Evolutionary conservation across 2,797 vertebrate genomes (phyloP), one percentile per base, ranked within the genome.

Genomic region (Menidia menidia): DNA sequence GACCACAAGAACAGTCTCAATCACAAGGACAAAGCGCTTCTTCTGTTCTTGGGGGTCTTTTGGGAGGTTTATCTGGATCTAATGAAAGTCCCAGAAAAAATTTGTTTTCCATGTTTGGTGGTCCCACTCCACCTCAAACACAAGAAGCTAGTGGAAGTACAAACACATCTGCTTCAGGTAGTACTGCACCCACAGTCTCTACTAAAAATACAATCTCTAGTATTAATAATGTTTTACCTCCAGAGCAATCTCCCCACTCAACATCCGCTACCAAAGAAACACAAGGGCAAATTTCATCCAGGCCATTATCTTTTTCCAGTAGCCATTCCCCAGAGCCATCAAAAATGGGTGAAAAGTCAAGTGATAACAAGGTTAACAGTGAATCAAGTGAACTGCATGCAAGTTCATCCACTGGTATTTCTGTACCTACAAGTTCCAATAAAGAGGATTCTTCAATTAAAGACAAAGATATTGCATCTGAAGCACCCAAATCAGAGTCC

Each of bases 31-130:
- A 85, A 33, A 59, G 82, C 45, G 47, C 74, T 16, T 51, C 78
- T 10, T 93, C 92, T 72, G 79, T 93, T 62, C 84, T 94, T 63
- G 91, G 90, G 9, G 92, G 92, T 54, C 54, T 94, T 73, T 83
- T 94, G 1, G 82, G 89, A 70, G 88, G 91, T 6, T 71, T 93
- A 45, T 90, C 91, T 66, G 65, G 60, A 14, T 86, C 92, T 15
- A 90, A 47, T 86, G 92, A 93, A 69, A 86, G 76, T 87, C 82
- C 91, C 70, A 83, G 71, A 69, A 93, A 91, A 84, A 52, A 81
- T 55, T 82, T 94, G 50, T 92, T 94, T 41, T 93, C 94, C 2
- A 84, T 92, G 78, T 92, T 94, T 85, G 73, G 86, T 68, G 74
- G 75, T 16, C 75, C 90, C 8, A 83, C 52, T 82, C 45, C 68